Evolutionary conservation across 2,113 vertebrate genomes (phyloP), one percentile per base, ranked within the genome.

Genomic region (Chamaetylas fuelleborni): DNA sequence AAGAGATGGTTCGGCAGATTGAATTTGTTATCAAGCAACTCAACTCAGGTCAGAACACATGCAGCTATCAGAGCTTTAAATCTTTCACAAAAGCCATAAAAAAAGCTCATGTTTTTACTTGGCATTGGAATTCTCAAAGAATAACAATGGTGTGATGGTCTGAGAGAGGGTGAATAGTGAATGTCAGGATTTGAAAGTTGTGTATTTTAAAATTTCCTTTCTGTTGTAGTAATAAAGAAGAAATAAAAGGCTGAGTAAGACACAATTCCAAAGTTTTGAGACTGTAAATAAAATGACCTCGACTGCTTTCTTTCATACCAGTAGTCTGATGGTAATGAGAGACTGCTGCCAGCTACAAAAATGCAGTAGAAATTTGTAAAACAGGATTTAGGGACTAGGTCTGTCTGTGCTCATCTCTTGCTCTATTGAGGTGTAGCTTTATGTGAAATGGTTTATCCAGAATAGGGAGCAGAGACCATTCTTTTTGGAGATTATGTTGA

Each of bases 11-110:
- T 97, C 98, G 98, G 74, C 99, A 99, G 97, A 98, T 99, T 47
- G 98, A 99, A 93, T 99, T 98, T 79, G 99, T 99, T 97, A 99
- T 99, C 93, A 98, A 98, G 93, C 99, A 99, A 69, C 98, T 99
- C 4, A 99, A 98, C 93, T 99, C 99, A 92, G 98, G 99, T 99
- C 86, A 92, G 97, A 60, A 57, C 62, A 76, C 62, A 77, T 64
- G 66, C 86, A 50, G 40, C 92, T 84, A 42, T 90, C 56, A 86
- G 15, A 66, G 51, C 42, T 93, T 45, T 72, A 70, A 76, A 48
- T 84, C 82, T 84, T 84, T 84, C 74, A 80, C 48, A 23, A 43
- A 42, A 62, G 16, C 53, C 23, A 11, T 69, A 42, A 86, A 91
- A 25, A 90, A 90, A 36, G 26, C 36, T 67, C 45, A 29, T 92